Evolutionary conservation across 1,140 invertebrate genomes (phyloP).

Genomic region (Hyles vespertilio): DNA sequence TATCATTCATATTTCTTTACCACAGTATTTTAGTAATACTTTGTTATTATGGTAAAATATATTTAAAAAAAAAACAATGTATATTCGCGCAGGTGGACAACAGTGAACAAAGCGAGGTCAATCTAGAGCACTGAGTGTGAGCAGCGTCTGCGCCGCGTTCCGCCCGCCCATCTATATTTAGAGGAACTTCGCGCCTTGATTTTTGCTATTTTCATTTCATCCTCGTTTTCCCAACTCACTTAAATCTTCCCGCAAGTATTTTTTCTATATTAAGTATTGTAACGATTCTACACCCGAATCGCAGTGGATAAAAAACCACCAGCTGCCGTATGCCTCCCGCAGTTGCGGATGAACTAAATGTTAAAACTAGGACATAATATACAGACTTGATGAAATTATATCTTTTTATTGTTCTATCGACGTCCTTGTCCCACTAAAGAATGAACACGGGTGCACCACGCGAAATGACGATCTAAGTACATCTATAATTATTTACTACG

Average conservation of each 20-base stretch:
- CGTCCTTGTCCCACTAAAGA: too few relatives aligned
- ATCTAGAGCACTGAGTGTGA: conserved; percentile 8
- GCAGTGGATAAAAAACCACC: too few relatives aligned
- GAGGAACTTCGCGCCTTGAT: conserved; percentile 64
- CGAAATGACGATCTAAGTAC: too few relatives aligned
- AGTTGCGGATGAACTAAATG: background rate
- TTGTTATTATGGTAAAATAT: too few relatives aligned
- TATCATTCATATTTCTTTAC: too few relatives aligned
- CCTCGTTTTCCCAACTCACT: conserved; percentile 54
- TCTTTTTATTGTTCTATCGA: too few relatives aligned
- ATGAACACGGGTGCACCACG: too few relatives aligned
- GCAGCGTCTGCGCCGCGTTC: conserved; percentile 33
- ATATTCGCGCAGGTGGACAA: conserved; percentile 5
- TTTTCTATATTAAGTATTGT: background rate
- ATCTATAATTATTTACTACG: too few relatives aligned
- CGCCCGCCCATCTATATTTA: conserved; percentile 65
- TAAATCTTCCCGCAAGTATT: conserved; percentile 29
- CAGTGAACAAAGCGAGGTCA: conserved; percentile 50
- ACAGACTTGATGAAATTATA: too few relatives aligned
- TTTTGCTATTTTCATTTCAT: conserved; percentile 73
- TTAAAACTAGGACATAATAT: background rate
- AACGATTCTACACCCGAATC: background rate
- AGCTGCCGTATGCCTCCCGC: too few relatives aligned
- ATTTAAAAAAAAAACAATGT: too few relatives aligned
- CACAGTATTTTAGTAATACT: too few relatives aligned